These are phyloP conservation scores for Diglossa cyanea DNA, from an alignment of 2,797 vertebrate genomes.

Conservation along the genomic window DNA sequence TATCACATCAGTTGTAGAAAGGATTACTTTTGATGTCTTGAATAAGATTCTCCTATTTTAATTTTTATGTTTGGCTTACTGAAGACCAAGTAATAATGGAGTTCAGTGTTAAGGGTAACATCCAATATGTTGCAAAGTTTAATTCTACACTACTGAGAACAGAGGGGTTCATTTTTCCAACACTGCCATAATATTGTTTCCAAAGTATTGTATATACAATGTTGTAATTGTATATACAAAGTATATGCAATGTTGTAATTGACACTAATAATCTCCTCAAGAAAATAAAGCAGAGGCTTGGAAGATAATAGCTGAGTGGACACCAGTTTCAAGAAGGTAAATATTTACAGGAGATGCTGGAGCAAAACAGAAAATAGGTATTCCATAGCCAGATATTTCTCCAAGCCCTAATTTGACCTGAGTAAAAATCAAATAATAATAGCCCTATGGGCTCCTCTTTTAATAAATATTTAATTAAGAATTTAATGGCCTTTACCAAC, in stretches of 20 bases:
- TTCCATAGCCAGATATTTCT: neutral
- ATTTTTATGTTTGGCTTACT: neutral
- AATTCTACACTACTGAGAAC: neutral
- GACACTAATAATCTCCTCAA: neutral
- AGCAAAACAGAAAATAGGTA: neutral
- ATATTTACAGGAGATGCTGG: neutral
- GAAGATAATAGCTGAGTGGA: neutral
- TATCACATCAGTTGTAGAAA: neutral
- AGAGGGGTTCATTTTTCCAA: neutral
- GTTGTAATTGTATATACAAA: neutral
- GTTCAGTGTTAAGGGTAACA: neutral
- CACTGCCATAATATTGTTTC: neutral
- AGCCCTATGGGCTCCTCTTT: neutral
- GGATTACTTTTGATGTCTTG: neutral
- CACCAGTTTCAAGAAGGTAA: neutral
- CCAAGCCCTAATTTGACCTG: neutral
- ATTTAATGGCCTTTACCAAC: neutral
- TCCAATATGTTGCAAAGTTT: neutral
- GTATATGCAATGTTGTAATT: neutral
- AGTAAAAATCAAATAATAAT: neutral
- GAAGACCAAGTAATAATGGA: neutral
- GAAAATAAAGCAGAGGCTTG: neutral
- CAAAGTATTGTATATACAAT: neutral
- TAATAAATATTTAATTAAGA: neutral
- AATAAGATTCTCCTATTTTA: neutral